Base-by-base conservation (phyloP, 2,113 vertebrate species). In the Nerophis ophidion region DNA sequence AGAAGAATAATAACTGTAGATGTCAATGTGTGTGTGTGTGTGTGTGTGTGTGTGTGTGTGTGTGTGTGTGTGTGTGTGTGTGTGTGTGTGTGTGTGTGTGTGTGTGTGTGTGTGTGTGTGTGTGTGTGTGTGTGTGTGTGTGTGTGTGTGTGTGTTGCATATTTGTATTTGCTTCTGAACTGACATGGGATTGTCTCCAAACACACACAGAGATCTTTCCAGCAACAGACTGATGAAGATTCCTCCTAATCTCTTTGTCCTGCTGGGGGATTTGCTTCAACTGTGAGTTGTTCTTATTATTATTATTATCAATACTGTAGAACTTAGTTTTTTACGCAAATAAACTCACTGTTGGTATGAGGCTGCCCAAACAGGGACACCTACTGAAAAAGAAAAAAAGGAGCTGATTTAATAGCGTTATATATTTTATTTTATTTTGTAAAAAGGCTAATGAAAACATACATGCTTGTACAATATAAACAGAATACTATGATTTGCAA, bases 181-280 rank as follows among this genome's bases (percentile, higher is more conserved):
- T 14, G 16, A 48, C 58, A 48, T 72, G 38, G 58, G 61, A 75
- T 72, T 90, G 53, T 87, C 82, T 84, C 68, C 48, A 49, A 16
- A 0, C 9, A 5, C 40, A 1, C 56, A 15, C 89, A 98, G 95
- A 73, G 96, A 98, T 81, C 84, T 99, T 70, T 95, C 92, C 81
- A 92, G 63, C 79, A 99, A 99, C 89, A 89, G 85, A 83, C 92
- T 98, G 81, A 85, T 92, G 87, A 85, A 76, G 0, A 91, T 99
- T 69, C 87, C 94, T 54, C 84, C 84, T 0, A 74, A 89, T 71
- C 72, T 96, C 69, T 95, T 99, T 79, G 87, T 93, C 68, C 82
- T 92, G 72, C 88, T 97, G 50, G 91, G 90, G 80, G 93, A 96
- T 64, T 91, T 99, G 72, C 91, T 95, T 58, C 94, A 96, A 86